A percentile compares a stretch with the other conserved stretches of the same genome.
Evolutionary conservation across 2,888 invertebrate genomes (phyloP).

Genomic region (Drosophila anomalata): DNA sequence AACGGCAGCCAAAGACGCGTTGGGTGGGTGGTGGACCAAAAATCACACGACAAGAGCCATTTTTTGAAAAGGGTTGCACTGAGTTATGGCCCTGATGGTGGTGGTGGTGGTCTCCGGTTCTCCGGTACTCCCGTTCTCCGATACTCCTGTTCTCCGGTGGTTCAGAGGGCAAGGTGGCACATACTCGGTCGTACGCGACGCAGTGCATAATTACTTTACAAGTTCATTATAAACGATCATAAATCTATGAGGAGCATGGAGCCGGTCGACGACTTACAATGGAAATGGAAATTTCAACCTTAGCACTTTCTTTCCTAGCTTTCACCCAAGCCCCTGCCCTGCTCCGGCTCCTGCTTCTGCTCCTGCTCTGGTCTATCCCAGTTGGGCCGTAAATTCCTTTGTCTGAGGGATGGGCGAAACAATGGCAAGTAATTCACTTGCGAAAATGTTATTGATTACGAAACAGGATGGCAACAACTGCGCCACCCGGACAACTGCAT

Average conservation of each 20-base stretch:
- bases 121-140: conserved; percentile 13
- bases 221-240: conserved; percentile 84
- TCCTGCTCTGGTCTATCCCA: conserved; percentile 2
- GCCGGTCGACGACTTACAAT: conserved; percentile 36
- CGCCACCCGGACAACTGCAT: conserved; percentile 44
- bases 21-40: conserved; percentile 55
- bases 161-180: conserved; percentile 49
- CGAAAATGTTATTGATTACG: conserved; percentile 78
- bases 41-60: conserved; percentile 70
- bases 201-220: conserved; percentile 84
- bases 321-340: neutral
- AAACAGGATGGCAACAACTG: conserved; percentile 65
- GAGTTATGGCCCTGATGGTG: conserved; percentile 55
- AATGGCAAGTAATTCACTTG: conserved; percentile 75
- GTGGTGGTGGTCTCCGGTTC: conserved; percentile 5
- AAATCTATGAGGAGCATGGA: conserved; percentile 75
- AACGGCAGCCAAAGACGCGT: conserved; percentile 61
- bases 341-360: neutral
- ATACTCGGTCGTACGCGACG: conserved; percentile 58
- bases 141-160: conserved; percentile 6
- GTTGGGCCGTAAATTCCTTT: conserved; percentile 35
- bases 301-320: conserved; percentile 61
- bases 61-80: conserved; percentile 75
- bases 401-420: conserved; percentile 52
- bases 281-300: conserved; percentile 63